Base-by-base conservation (phyloP, 2,888 invertebrate species). In the Sarcophaga subvicina region DNA sequence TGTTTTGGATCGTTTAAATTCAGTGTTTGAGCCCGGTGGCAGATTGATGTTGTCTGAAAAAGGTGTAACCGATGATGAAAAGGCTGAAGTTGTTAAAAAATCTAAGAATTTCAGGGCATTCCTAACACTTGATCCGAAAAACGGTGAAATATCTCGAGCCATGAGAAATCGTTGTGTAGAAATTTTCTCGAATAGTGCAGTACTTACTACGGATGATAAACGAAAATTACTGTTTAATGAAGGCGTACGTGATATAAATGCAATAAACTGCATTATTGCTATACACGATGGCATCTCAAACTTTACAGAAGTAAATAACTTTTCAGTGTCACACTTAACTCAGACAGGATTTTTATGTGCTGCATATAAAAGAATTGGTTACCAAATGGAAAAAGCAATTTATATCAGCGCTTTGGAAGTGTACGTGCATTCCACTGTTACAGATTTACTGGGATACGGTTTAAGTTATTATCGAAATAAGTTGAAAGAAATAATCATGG, bases 131-230 rank as follows among this genome's bases (percentile, higher is more conserved):
- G 98, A 99, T 94, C 98, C 99, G 0, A 96, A 96, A 91, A 96
- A 97, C 93, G 99, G 99, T 0, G 98, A 99, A 93, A 97, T 99
- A 88, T 99, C 99, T 0, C 95, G 98, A 89, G 99, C 99, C 0
- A 99, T 99, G 99, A 95, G 99, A 85, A 99, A 99, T 93, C 95
- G 99, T 90, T 99, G 99, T 4, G 96, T 99, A 0, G 99, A 99
- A 94, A 96, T 99, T 90, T 91, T 91, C 0, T 27, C 93, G 3
- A 84, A 86, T 22, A 83, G 86, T 22, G 90, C 90, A 25, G 85
- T 83, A 22, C 92, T 92, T 70, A 90, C 89, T 17, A 78, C 89
- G 14, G 92, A 93, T 78, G 96, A 96, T 90, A 91, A 94, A 83
- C 94, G 94, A 88, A 94, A 95, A 62, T 91, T 96, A 87, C 92